A percentile compares a stretch with the other conserved stretches of the same genome.
phyloP scores from a whole-genome alignment of 2,888 invertebrate species.

The Alloplasta piceator region DNA sequence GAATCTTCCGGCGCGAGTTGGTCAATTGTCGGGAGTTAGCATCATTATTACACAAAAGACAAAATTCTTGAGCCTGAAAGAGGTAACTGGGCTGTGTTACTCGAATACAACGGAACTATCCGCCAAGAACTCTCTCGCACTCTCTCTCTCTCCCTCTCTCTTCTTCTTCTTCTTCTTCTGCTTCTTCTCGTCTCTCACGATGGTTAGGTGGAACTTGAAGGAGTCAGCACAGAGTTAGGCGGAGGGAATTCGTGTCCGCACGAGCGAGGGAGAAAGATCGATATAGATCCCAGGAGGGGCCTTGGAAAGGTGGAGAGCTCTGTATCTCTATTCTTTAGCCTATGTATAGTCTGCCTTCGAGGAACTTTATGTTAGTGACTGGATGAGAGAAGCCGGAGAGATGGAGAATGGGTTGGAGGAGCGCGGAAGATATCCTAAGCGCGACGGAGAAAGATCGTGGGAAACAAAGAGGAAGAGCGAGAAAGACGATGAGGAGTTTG shows the following conservation, averaged over 20 bases:
- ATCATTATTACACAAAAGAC: slow-evolving; percentile 16
- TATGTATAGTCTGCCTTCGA: slow-evolving; percentile 57
- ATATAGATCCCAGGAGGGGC: slow-evolving; percentile 59
- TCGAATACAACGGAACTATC: slow-evolving; percentile 48
- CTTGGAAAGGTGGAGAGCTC: slow-evolving; percentile 37
- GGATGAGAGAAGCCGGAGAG: slow-evolving; percentile 50
- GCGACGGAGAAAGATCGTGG: slow-evolving; percentile 30
- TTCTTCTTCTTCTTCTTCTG: too few relatives aligned
- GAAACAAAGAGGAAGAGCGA: slow-evolving; percentile 43
- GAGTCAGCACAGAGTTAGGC: slow-evolving; percentile 38
- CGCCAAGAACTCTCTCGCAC: slow-evolving; percentile 26
- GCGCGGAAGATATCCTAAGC: slow-evolving; percentile 16
- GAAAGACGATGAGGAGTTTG: slow-evolving; percentile 59
- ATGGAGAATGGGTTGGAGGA: slow-evolving; percentile 50
- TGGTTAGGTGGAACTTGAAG: slow-evolving; percentile 45
- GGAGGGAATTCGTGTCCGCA: slow-evolving; percentile 48
- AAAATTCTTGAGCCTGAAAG: slow-evolving; percentile 6
- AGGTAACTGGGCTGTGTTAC: slow-evolving; percentile 47
- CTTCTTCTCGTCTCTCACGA: not conserved
- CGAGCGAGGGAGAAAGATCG: slow-evolving; percentile 60
- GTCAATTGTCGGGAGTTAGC: not conserved
- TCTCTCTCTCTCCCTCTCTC: too few relatives aligned
- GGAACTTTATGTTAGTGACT: slow-evolving; percentile 66
- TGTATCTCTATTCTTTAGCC: slow-evolving; percentile 25
- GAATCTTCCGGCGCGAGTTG: too few relatives aligned